Conservation (phyloP, 1,140 invertebrate genomes). For the Drosophila serrata region DNA sequence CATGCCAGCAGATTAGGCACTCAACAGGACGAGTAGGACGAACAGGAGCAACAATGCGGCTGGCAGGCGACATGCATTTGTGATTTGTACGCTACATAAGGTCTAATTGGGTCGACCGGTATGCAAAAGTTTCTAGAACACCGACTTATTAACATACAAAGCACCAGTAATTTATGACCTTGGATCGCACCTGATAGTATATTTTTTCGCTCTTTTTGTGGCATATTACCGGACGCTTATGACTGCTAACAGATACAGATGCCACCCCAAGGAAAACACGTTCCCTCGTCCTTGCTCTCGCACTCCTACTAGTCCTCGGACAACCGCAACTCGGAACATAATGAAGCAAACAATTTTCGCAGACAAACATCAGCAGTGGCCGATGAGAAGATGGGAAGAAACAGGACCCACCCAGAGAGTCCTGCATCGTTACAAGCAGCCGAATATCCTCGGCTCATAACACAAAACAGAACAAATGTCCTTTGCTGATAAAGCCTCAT, state of each 20-base stretch:
- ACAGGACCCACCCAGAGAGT: constrained; percentile 15
- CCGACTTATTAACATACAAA: constrained; percentile 45
- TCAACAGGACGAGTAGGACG: constrained; percentile 42
- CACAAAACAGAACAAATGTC: constrained; percentile 83
- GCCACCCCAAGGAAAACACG: constrained; percentile 77
- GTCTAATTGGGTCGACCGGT: constrained; percentile 23
- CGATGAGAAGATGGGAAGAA: not conserved
- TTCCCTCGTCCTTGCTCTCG: constrained; percentile 9
- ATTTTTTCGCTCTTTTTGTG: constrained; percentile 18
- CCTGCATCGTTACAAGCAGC: constrained; percentile 63
- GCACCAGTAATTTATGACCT: constrained; percentile 44
- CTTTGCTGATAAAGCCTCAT: constrained; percentile 84
- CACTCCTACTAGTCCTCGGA: constrained; percentile 2
- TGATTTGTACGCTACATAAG: not conserved
- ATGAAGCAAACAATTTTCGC: constrained; percentile 64
- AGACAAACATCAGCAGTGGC: constrained; percentile 18
- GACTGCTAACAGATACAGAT: constrained; percentile 77
- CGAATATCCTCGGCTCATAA: constrained; percentile 78
- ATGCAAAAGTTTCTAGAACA: constrained; percentile 18
- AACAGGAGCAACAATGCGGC: constrained; percentile 37
- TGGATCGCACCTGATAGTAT: constrained; percentile 2
- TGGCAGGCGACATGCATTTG: constrained; percentile 46
- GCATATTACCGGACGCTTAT: constrained; percentile 78
- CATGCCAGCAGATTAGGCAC: constrained; percentile 57
- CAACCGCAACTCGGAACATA: constrained; percentile 46